These are phyloP conservation scores for Pachypanchax playfairii DNA, from an alignment of 2,113 vertebrate species.

Conservation along the genomic window DNA sequence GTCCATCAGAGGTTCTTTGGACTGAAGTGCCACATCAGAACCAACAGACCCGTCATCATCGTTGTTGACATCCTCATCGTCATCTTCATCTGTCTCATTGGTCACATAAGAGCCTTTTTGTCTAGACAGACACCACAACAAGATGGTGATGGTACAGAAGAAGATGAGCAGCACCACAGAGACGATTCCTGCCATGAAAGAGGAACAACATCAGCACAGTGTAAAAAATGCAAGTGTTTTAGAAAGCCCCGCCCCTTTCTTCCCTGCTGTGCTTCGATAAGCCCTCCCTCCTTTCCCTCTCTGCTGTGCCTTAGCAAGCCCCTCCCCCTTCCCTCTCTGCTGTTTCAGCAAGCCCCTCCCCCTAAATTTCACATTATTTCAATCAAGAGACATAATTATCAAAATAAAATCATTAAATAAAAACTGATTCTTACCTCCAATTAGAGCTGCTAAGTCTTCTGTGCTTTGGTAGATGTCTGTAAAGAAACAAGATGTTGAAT, in stretches of 20 bases:
- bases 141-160: neutral
- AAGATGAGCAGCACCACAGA: constrained; percentile 28
- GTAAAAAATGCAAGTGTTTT: too few relatives aligned
- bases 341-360: too few relatives aligned
- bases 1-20: constrained; percentile 17
- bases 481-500: too few relatives aligned
- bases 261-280: neutral
- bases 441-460: constrained; percentile 20
- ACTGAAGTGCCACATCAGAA: constrained; percentile 17
- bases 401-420: too few relatives aligned
- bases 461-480: neutral
- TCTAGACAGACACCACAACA: constrained; percentile 48
- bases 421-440: constrained; percentile 49
- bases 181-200: neutral
- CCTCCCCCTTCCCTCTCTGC: neutral
- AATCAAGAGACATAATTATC: too few relatives aligned
- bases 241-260: too few relatives aligned
- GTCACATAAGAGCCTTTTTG: constrained; percentile 54
- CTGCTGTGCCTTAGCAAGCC: neutral
- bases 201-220: neutral
- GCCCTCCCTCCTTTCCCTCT: neutral
- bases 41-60: constrained; percentile 5
- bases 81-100: constrained; percentile 40
- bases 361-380: too few relatives aligned
- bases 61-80: neutral